phyloP scores from a whole-genome alignment of 2,797 vertebrate genomes.

The Gallinago nigripennis region DNA sequence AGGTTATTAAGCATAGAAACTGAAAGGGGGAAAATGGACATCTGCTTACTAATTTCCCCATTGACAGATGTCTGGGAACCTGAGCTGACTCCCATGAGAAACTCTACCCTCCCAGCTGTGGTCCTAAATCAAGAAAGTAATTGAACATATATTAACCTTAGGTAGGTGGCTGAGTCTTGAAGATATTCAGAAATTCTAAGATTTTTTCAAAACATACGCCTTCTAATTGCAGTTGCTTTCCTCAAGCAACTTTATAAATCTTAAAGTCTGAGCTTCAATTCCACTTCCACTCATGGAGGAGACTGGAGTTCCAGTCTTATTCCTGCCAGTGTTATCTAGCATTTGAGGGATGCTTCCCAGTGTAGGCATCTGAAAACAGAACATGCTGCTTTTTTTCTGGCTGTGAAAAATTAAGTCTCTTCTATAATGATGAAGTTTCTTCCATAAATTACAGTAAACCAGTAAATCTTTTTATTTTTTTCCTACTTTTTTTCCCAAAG shows the following conservation, averaged over 20 bases:
- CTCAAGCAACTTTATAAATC: slow-evolving; percentile 5
- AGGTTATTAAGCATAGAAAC: neutral
- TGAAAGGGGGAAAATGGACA: neutral
- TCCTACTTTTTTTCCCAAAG: neutral
- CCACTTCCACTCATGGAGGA: neutral
- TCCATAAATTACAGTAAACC: slow-evolving; percentile 14
- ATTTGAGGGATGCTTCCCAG: slow-evolving; percentile 48
- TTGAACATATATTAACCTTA: neutral
- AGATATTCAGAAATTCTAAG: neutral
- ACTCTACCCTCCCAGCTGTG: neutral
- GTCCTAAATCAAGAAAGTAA: neutral
- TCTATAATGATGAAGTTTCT: neutral
- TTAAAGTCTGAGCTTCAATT: neutral
- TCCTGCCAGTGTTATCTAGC: neutral
- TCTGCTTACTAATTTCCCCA: neutral
- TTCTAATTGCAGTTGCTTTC: slow-evolving; percentile 23
- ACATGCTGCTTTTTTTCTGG: neutral
- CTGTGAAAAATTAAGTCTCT: neutral
- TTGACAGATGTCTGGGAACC: neutral
- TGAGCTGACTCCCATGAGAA: neutral
- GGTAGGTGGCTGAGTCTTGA: neutral
- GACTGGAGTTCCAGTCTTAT: neutral
- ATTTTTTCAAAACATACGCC: neutral
- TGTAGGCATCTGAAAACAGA: slow-evolving; percentile 38
- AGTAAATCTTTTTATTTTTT: neutral